Base-by-base conservation (phyloP, 2,113 vertebrate genomes). In the Hippolais icterina region DNA sequence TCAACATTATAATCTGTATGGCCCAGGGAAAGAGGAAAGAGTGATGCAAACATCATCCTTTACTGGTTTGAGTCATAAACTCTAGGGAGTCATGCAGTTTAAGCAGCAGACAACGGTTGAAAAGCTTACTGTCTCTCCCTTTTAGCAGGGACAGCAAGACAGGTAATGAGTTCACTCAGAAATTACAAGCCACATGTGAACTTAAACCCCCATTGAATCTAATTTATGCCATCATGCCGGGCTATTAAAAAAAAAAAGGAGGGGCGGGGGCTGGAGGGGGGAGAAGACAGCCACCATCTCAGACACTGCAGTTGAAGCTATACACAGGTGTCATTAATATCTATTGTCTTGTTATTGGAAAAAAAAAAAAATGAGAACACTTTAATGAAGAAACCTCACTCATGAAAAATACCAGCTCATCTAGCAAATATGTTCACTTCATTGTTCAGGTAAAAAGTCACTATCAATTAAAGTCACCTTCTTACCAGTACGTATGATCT, bases 191-290 rank as follows among this genome's bases (percentile, higher is more conserved):
- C n/a, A 42, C 24, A 12, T 11, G 15, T 44, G 21, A 89, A 78
- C 29, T 78, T 80, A 50, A 74, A 33, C 11, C 18, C 1, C 10
- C 23, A 77, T 3, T 4, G 2, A 57, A 76, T 59, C 35, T 61
- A 10, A 61, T 70, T 53, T 49, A 57, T 37, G 28, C 13, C 46
- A 28, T 50, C 33, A 76, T 33, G 25, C 5, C n/a, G 29, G 27
- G 37, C 41, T 60, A 44, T 11, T 29, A 66, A 41, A 39, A 46
- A 12, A 31, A 6, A 25, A 59, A 35, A 23, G 5, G 1, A 4
- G 3, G 1, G 3, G 4, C 1, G 0, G 3, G 2, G 3, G 2
- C 2, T 12, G 5, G 15, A 25, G 15, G 29, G 0, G 2, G 2
- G 5, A 29, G 5, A 29, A 17, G 17, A 42, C 1, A 71, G 16